These are phyloP conservation scores for Macrocentrus cingulum DNA, from an alignment of 1,140 invertebrate species.

Conservation along the genomic window DNA sequence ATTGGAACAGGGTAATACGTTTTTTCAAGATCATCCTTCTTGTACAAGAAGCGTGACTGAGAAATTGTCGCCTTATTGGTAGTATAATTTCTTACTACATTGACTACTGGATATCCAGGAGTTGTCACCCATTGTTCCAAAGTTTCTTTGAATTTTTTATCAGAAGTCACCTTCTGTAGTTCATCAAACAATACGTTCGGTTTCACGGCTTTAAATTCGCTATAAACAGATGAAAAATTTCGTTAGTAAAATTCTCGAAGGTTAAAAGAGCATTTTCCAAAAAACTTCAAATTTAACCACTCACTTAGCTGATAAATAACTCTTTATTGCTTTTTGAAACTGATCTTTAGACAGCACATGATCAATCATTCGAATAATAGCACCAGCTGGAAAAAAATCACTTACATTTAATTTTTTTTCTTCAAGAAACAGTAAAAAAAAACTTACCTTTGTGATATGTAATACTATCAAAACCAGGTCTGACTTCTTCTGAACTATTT, in stretches of 20 bases:
- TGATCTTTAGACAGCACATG: slow-evolving; percentile 54
- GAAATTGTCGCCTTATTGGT: slow-evolving; percentile 53
- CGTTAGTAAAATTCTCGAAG: not conserved
- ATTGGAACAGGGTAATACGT: slow-evolving; percentile 64
- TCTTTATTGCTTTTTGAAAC: slow-evolving; percentile 52
- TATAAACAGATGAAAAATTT: slow-evolving; percentile 22
- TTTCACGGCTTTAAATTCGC: slow-evolving; percentile 53
- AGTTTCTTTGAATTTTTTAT: slow-evolving; percentile 64
- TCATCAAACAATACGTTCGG: slow-evolving; percentile 65
- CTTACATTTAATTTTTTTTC: not conserved
- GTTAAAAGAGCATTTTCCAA: no score
- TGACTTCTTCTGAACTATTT: slow-evolving; percentile 71
- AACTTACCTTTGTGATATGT: slow-evolving; percentile 69
- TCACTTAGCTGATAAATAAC: slow-evolving; percentile 55
- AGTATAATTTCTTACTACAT: slow-evolving; percentile 64
- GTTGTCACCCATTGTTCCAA: slow-evolving; percentile 85
- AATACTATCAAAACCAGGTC: slow-evolving; percentile 77
- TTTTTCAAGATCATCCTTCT: slow-evolving; percentile 30
- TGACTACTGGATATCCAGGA: slow-evolving; percentile 79
- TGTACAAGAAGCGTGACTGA: slow-evolving; percentile 51
- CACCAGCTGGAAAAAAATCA: slow-evolving; percentile 53
- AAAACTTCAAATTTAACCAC: no score
- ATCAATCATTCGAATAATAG: slow-evolving; percentile 61
- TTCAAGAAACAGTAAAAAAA: slow-evolving; percentile 45
- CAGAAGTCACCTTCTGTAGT: slow-evolving; percentile 56